A percentile compares a stretch with the other conserved stretches of the same genome.
Conservation (phyloP, 2,888 invertebrate genomes). For the Eupithecia subumbrata region DNA sequence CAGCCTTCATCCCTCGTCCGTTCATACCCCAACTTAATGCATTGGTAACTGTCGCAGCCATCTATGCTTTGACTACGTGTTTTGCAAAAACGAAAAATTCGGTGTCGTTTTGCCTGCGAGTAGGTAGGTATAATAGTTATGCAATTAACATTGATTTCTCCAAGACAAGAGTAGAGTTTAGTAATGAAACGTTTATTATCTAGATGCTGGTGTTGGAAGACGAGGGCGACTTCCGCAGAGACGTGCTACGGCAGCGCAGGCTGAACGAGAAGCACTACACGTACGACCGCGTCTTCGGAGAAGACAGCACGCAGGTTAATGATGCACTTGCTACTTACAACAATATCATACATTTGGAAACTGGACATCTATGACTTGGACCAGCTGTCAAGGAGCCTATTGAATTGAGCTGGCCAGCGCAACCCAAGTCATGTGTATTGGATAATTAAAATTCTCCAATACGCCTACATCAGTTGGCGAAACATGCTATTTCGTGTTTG, state of each 20-base stretch:
- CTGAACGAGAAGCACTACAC: slow-evolving; percentile 92
- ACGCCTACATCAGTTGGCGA: no score
- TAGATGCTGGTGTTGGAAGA: slow-evolving; percentile 79
- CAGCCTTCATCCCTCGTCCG: no score
- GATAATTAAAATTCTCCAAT: no score
- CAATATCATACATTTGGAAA: background rate
- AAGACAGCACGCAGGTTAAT: slow-evolving; percentile 91
- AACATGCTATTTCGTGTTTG: no score
- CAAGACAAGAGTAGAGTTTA: background rate
- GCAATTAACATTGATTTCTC: background rate
- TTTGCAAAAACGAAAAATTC: background rate
- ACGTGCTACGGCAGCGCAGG: slow-evolving; percentile 87
- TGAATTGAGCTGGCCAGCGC: no score
- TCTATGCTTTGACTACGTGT: background rate
- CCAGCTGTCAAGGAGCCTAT: no score
- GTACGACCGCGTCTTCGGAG: slow-evolving; percentile 95
- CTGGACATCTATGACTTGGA: background rate
- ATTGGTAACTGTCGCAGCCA: no score
- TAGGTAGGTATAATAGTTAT: background rate
- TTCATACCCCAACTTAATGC: no score
- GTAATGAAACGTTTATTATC: background rate
- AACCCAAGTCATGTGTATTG: no score
- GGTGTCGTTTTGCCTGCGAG: background rate
- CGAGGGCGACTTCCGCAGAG: slow-evolving; percentile 74
- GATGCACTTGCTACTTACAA: background rate